These are phyloP conservation scores for Drosophila demipolita DNA, from an alignment of 2,888 invertebrate genomes.

Conservation along the genomic window DNA sequence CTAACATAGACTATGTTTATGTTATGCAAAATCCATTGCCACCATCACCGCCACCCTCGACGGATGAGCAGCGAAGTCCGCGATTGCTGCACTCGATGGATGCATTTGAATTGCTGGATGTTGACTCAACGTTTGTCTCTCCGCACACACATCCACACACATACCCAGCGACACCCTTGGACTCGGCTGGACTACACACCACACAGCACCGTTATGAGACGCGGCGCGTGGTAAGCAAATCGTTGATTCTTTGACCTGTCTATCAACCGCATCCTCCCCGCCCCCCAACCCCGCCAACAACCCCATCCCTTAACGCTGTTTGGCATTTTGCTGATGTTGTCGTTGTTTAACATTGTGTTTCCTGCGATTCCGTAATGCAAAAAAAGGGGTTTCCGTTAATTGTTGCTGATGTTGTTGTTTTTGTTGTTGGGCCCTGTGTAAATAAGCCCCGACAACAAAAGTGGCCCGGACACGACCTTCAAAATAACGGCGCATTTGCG, in stretches of 20 bases:
- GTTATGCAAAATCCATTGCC: slow-evolving; percentile 73
- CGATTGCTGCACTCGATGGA: slow-evolving; percentile 55
- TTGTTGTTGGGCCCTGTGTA: slow-evolving; percentile 40
- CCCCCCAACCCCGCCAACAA: neutral
- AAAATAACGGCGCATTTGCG: slow-evolving; percentile 67
- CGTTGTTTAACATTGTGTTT: slow-evolving; percentile 25
- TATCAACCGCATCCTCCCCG: neutral
- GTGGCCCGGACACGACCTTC: slow-evolving; percentile 67
- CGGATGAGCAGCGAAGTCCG: slow-evolving; percentile 42
- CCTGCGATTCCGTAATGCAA: slow-evolving; percentile 61
- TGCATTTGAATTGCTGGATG: slow-evolving; percentile 66
- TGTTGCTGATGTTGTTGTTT: neutral
- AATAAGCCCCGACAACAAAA: slow-evolving; percentile 37
- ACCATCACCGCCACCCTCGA: slow-evolving; percentile 66
- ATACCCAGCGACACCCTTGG: slow-evolving; percentile 21
- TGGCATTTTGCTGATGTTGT: slow-evolving; percentile 29
- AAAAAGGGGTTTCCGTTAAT: slow-evolving; percentile 62
- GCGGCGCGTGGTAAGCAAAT: slow-evolving; percentile 74
- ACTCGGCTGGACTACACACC: slow-evolving; percentile 8
- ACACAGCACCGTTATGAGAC: slow-evolving; percentile 65
- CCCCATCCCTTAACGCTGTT: neutral
- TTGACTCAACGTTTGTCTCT: slow-evolving; percentile 22
- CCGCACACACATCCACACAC: slow-evolving; percentile 10
- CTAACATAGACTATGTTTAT: slow-evolving; percentile 72
- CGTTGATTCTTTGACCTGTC: slow-evolving; percentile 43